These are phyloP conservation scores for Tortricodes alternella DNA, from an alignment of 2,888 invertebrate species.

Conservation along the genomic window DNA sequence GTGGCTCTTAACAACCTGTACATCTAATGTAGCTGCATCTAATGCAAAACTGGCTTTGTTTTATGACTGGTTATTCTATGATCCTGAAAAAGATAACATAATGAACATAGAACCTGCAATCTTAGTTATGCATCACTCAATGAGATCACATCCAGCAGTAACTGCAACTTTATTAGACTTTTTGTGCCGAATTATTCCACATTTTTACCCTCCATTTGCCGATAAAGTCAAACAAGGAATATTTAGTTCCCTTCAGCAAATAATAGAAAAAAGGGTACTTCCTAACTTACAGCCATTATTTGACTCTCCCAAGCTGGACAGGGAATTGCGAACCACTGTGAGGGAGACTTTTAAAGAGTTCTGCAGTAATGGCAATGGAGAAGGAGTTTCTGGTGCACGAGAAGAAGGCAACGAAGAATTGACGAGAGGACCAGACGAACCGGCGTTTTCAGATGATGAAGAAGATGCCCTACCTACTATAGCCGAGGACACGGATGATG, in stretches of 20 bases:
- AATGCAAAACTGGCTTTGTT: constrained; percentile 96
- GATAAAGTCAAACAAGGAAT: constrained; percentile 92
- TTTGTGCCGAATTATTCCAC: constrained; percentile 93
- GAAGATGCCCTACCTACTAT: constrained; percentile 83
- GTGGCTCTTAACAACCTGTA: constrained; percentile 95
- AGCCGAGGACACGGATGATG: constrained; percentile 86
- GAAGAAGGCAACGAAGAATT: constrained; percentile 73
- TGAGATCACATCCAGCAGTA: constrained; percentile 95
- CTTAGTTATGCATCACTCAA: constrained; percentile 96
- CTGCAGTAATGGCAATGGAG: constrained; percentile 83
- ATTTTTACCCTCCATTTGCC: constrained; percentile 91
- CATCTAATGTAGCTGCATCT: constrained; percentile 93
- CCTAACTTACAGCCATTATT: constrained; percentile 93
- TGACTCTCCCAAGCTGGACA: constrained; percentile 93
- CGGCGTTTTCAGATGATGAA: constrained; percentile 93
- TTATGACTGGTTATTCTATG: constrained; percentile 97
- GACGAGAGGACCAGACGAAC: constrained; percentile 84
- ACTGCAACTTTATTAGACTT: constrained; percentile 95
- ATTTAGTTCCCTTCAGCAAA: constrained; percentile 91
- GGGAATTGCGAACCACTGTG: constrained; percentile 91
- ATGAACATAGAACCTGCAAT: constrained; percentile 98
- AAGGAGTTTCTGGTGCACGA: constrained; percentile 73
- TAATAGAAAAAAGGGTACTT: constrained; percentile 95
- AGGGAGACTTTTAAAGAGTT: constrained; percentile 96
- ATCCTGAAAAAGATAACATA: constrained; percentile 94